Conservation (phyloP, 2,888 invertebrate genomes). For the Ectemnius lituratus region DNA sequence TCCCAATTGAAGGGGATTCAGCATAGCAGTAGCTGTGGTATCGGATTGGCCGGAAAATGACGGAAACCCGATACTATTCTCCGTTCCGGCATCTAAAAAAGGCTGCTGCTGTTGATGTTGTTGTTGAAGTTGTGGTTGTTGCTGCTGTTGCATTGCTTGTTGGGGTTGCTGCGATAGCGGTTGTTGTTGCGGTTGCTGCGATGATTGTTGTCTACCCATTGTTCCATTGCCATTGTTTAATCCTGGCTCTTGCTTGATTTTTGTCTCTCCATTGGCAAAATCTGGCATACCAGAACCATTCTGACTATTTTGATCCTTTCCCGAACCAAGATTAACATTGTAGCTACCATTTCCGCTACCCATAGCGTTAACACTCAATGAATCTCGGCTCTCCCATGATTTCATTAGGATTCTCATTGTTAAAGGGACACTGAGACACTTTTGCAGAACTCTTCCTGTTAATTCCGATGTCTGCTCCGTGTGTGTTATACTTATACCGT, state of each 20-base stretch:
- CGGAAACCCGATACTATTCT: constrained; percentile 78
- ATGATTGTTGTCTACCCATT: constrained; percentile 61
- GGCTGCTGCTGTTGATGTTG: constrained; percentile 74
- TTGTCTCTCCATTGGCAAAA: constrained; percentile 74
- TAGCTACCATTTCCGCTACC: constrained; percentile 80
- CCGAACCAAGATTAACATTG: constrained; percentile 85
- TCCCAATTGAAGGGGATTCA: constrained; percentile 74
- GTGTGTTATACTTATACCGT: constrained; percentile 78
- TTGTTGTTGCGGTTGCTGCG: constrained; percentile 57
- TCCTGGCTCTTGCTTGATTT: constrained; percentile 76
- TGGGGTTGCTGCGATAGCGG: constrained; percentile 46
- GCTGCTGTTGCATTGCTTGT: constrained; percentile 57
- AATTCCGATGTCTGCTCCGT: constrained; percentile 80
- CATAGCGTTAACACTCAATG: constrained; percentile 79
- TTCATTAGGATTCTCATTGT: constrained; percentile 93
- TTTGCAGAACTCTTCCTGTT: constrained; percentile 87
- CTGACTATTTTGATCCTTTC: constrained; percentile 77
- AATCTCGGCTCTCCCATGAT: constrained; percentile 87
- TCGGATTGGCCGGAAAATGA: constrained; percentile 77
- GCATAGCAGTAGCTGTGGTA: constrained; percentile 72
- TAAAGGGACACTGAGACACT: constrained; percentile 94
- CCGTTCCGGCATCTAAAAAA: constrained; percentile 79
- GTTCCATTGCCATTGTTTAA: constrained; percentile 69
- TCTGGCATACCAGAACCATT: constrained; percentile 72
- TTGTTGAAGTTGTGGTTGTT: constrained; percentile 57